These are phyloP conservation scores for Asbolus verrucosus DNA, from an alignment of 1,140 invertebrate species.

Conservation along the genomic window DNA sequence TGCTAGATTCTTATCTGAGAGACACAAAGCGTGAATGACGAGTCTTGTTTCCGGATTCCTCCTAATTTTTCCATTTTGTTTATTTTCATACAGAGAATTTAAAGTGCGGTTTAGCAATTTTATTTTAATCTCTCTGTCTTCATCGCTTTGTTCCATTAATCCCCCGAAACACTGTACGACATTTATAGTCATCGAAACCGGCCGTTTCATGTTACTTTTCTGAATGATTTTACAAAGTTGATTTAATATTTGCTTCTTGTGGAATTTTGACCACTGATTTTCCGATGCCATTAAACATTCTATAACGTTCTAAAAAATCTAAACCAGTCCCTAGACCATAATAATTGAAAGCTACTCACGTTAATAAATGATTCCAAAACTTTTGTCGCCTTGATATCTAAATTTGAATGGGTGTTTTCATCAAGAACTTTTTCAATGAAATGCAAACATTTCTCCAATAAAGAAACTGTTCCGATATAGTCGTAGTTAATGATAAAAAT, in stretches of 20 bases:
- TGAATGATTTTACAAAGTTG: constrained; percentile 50
- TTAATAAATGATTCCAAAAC: constrained; percentile 51
- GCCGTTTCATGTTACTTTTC: constrained; percentile 53
- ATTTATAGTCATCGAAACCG: constrained; percentile 45
- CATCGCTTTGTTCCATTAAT: constrained; percentile 23
- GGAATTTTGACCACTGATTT: constrained; percentile 10
- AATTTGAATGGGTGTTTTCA: neutral
- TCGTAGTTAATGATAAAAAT: constrained; percentile 1
- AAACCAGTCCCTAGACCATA: neutral
- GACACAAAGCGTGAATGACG: constrained; percentile 54
- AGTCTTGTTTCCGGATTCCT: constrained; percentile 54
- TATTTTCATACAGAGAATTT: constrained; percentile 28
- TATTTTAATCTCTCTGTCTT: constrained; percentile 46
- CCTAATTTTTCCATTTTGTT: constrained; percentile 50
- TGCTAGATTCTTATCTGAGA: constrained; percentile 42
- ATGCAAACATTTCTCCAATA: constrained; percentile 6
- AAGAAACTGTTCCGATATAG: neutral
- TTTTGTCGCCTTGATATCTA: constrained; percentile 43
- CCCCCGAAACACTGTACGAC: constrained; percentile 35
- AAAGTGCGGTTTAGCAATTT: constrained; percentile 47
- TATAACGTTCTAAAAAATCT: constrained; percentile 45
- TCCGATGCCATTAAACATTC: constrained; percentile 38
- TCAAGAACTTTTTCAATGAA: constrained; percentile 17
- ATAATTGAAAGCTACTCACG: constrained; percentile 47
- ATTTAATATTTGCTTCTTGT: constrained; percentile 31